Evolutionary conservation across 2,888 invertebrate species (phyloP).

Genomic region (Noctua janthe): DNA sequence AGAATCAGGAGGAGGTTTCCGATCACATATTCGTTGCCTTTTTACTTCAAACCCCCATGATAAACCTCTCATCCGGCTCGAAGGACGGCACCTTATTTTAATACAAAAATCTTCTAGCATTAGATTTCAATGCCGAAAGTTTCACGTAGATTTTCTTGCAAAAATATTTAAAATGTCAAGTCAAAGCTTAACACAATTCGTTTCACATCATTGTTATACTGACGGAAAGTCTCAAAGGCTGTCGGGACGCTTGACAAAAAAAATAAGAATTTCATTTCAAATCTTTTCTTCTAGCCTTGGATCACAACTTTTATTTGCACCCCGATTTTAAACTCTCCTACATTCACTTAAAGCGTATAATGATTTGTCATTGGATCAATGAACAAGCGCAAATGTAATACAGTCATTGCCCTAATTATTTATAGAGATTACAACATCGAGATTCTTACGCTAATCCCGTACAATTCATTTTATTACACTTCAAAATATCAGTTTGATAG

Average conservation of each 20-base stretch:
- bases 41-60: background rate
- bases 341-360: conserved; percentile 36
- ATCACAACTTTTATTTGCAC: conserved; percentile 20
- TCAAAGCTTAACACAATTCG: conserved; percentile 31
- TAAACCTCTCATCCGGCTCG: background rate
- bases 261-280: conserved; percentile 26
- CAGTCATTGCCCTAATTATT: conserved; percentile 67
- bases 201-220: conserved; percentile 38
- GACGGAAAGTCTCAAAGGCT: conserved; percentile 50
- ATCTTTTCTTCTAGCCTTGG: conserved; percentile 42
- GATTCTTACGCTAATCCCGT: conserved; percentile 50
- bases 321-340: conserved; percentile 44
- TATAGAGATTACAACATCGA: conserved; percentile 54
- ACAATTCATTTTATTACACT: conserved; percentile 17
- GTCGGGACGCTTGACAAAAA: conserved; percentile 38
- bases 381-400: conserved; percentile 48
- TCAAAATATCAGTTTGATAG: background rate
- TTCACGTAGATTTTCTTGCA: background rate
- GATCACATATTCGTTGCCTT: background rate
- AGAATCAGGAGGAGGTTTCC: background rate
- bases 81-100: background rate
- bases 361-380: conserved; percentile 42
- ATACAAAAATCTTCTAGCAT: background rate
- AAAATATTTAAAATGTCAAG: conserved; percentile 19
- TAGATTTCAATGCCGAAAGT: background rate